Evolutionary conservation across 2,888 invertebrate species (phyloP).

Genomic region (Cerceris rybyensis): DNA sequence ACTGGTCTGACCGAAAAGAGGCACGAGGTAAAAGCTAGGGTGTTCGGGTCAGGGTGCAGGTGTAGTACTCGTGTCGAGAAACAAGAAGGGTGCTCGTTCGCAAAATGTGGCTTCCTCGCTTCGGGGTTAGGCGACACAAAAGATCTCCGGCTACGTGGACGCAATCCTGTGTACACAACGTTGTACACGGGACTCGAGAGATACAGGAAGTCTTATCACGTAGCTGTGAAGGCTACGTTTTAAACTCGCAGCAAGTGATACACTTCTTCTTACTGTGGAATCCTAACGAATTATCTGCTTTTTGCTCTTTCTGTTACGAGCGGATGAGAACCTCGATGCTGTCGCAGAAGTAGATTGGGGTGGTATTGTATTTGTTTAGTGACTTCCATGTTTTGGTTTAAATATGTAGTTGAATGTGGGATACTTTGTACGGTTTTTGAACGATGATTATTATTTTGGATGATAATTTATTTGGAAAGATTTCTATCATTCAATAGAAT

Average conservation of each 20-base stretch:
- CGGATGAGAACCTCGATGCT: too few species aligned
- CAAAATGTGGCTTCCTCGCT: conserved; percentile 29
- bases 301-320: too few species aligned
- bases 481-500: too few species aligned
- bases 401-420: too few species aligned
- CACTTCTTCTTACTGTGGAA: conserved; percentile 5
- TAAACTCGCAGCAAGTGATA: conserved; percentile 25
- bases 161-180: conserved; percentile 22
- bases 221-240: conserved; percentile 30
- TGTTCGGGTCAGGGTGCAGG: background rate
- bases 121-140: conserved; percentile 12
- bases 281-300: background rate
- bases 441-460: too few species aligned
- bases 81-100: conserved; percentile 41
- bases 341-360: too few species aligned
- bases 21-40: background rate
- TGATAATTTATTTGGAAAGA: too few species aligned
- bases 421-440: too few species aligned
- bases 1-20: background rate
- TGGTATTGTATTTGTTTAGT: too few species aligned
- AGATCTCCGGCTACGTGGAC: conserved; percentile 19
- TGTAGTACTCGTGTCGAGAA: conserved; percentile 12
- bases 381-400: too few species aligned
- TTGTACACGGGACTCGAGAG: background rate
- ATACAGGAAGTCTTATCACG: conserved; percentile 25